Evolutionary conservation across 2,797 vertebrate genomes (phyloP), one percentile per base, ranked within the genome.

Genomic region (Merluccius polli): DNA sequence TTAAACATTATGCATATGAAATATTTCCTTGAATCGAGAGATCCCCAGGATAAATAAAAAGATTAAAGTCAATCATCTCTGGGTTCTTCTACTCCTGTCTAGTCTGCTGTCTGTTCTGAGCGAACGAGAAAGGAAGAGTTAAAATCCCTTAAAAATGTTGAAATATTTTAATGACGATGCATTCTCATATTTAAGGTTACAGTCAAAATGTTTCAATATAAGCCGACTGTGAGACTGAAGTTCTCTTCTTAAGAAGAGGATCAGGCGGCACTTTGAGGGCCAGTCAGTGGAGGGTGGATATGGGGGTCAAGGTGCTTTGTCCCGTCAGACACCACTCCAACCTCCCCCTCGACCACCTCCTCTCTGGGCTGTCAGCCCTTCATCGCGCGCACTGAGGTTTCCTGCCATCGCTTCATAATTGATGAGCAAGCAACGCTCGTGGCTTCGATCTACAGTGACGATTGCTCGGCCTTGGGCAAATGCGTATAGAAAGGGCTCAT

Each of bases 401-500:
- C 87, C 87, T 85, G 87, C 81, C 87, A 80, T 68, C 72, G 11
- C 91, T 91, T 83, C 82, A 92, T 91, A 88, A 91, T 89, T 91
- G 82, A 93, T 91, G 88, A 88, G 76, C 79, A 84, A 75, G 75
- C 41, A 81, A 79, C 77, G 88, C 87, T 82, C 79, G 79, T 85
- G 88, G 89, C 87, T 88, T 83, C 87, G 88, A 90, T 88, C 86
- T 76, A 85, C 80, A 82, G 67, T 70, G 77, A 82, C 35, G 72
- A 71, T 30, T 74, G 78, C 71, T 77, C 79, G 71, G 80, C 75
- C 35, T 0, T 15, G 76, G 69, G 85, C 79, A 80, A 78, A 83
- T 80, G 83, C 38, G 38, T 79, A 81, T 73, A n/a, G 71, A 81
- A 79, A 15, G 44, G 72, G 78, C 71, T 81, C 71, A 36, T 77